Conservation (phyloP, 2,888 invertebrate genomes). For the Carpatolechia fugitivella region DNA sequence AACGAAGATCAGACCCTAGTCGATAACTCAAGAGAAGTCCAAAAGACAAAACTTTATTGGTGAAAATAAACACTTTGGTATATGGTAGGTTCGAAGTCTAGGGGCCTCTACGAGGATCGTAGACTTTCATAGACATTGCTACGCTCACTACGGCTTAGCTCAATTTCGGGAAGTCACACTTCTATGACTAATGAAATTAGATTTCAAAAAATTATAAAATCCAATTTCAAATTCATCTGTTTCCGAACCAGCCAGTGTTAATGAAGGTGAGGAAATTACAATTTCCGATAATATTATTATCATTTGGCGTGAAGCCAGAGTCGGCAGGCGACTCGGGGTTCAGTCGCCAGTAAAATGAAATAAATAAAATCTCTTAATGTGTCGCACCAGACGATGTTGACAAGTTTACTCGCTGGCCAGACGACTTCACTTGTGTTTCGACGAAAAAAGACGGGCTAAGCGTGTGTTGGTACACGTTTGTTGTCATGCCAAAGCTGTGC, state of each 20-base stretch:
- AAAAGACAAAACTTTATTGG: no score
- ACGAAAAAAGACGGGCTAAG: conserved; percentile 6
- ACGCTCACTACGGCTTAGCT: no score
- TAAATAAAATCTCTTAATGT: conserved; percentile 13
- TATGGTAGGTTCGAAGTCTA: no score
- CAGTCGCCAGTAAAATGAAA: neutral
- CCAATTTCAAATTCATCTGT: no score
- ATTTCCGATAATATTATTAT: neutral
- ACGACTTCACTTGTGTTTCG: neutral
- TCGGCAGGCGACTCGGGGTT: conserved; percentile 7
- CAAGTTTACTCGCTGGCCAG: conserved; percentile 16
- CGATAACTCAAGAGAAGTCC: no score
- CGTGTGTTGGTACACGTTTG: neutral
- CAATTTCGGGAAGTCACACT: no score
- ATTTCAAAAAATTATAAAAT: no score
- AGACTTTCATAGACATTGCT: no score
- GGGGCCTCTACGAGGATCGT: no score
- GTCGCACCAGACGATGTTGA: conserved; percentile 12
- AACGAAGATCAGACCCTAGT: no score
- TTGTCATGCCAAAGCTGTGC: conserved; percentile 1
- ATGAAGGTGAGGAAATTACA: neutral
- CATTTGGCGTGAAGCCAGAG: conserved; percentile 5
- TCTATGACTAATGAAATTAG: no score
- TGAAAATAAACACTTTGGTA: no score
- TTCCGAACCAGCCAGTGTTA: neutral